Conservation (phyloP, 1,140 invertebrate genomes). For the Anastrepha ludens region DNA sequence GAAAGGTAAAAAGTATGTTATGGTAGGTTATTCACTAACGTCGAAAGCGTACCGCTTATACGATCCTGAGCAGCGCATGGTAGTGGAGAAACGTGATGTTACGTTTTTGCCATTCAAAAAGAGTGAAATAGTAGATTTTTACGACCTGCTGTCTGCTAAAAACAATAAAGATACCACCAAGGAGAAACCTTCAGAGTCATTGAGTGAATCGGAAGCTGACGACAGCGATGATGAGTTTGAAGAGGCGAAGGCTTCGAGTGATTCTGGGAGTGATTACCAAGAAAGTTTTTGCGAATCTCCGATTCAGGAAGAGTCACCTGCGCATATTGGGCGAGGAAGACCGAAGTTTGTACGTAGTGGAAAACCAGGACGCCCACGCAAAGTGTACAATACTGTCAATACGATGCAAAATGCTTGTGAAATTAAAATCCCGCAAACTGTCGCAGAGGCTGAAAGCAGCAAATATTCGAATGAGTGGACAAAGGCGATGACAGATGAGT, state of each 20-base stretch:
- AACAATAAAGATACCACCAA: neutral
- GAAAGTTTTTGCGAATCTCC: neutral
- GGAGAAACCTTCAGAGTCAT: neutral
- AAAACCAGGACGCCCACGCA: conserved; percentile 45
- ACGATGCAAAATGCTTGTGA: conserved; percentile 22
- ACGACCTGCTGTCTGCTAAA: neutral
- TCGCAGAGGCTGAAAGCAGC: conserved; percentile 50
- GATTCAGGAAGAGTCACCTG: neutral
- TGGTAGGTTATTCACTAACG: conserved; percentile 32
- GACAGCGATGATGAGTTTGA: too few relatives aligned
- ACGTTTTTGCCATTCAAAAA: neutral
- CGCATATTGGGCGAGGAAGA: conserved; percentile 34
- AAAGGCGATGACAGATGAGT: conserved; percentile 55
- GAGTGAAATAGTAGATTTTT: neutral
- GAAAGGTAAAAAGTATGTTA: conserved; percentile 18
- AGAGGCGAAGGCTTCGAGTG: too few relatives aligned
- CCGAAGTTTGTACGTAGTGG: conserved; percentile 28
- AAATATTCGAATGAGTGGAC: conserved; percentile 60
- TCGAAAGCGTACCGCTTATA: conserved; percentile 45
- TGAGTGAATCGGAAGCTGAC: neutral
- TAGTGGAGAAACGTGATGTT: conserved; percentile 49
- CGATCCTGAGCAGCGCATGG: conserved; percentile 1
- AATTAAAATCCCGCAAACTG: conserved; percentile 50
- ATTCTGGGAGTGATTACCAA: too few relatives aligned
- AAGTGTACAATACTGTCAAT: conserved; percentile 53